Evolutionary conservation across 2,797 vertebrate species (phyloP).

Genomic region (Aplochiton taeniatus): DNA sequence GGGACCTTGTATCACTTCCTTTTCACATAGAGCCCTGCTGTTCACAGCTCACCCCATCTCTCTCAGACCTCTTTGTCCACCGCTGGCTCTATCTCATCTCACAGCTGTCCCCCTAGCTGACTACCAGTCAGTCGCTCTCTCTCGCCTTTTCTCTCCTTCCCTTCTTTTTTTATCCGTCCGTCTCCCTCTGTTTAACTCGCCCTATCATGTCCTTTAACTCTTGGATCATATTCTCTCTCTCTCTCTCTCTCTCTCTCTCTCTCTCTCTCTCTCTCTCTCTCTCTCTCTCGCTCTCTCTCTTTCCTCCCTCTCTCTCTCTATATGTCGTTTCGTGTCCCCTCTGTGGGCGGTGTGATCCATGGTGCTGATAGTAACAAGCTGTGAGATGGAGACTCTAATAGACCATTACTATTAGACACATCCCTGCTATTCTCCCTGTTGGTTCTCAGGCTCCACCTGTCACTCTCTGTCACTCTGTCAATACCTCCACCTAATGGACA

Average conservation of each 20-base stretch:
- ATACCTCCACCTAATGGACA: conserved; percentile 31
- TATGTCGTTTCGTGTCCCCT: conserved; percentile 19
- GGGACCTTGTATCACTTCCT: too few relatives aligned
- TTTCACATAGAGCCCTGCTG: too few relatives aligned
- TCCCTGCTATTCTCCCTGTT: too few relatives aligned
- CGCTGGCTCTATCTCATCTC: not conserved
- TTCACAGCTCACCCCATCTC: too few relatives aligned
- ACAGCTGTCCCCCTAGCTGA: not conserved
- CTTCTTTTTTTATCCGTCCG: conserved; percentile 19
- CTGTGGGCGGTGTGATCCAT: conserved; percentile 16
- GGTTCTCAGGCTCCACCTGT: conserved; percentile 10
- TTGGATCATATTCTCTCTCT: conserved; percentile 12
- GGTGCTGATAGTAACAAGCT: conserved; percentile 28
- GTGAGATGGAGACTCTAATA: too few relatives aligned
- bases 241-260: conserved; percentile 26
- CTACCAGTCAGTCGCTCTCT: not conserved
- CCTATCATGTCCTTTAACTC: too few relatives aligned
- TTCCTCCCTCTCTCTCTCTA: not conserved
- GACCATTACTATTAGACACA: too few relatives aligned
- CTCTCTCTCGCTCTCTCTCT: too few relatives aligned
- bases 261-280: conserved; percentile 12
- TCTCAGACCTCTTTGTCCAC: too few relatives aligned
- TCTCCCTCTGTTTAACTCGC: conserved; percentile 12
- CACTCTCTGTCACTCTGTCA: conserved; percentile 36
- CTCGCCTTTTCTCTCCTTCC: conserved; percentile 7